Evolutionary conservation across 2,888 invertebrate genomes (phyloP).

Genomic region (Tetheella fluctuosa): DNA sequence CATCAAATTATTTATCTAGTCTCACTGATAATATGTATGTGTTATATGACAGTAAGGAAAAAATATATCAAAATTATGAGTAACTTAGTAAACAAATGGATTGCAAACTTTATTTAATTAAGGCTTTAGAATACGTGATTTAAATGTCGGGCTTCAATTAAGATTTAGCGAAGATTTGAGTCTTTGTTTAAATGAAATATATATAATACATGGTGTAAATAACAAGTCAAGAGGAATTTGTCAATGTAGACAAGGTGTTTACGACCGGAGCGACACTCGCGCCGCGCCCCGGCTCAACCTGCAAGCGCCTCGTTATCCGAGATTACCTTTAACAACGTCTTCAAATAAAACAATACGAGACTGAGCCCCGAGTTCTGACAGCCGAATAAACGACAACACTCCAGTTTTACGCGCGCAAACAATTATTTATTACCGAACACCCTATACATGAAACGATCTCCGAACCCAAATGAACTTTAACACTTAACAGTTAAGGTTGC

Average conservation of each 20-base stretch:
- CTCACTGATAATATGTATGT: too few species aligned
- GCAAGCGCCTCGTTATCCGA: slow-evolving; percentile 63
- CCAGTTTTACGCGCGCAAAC: slow-evolving; percentile 80
- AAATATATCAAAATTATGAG: too few species aligned
- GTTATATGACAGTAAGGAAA: too few species aligned
- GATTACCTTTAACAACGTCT: slow-evolving; percentile 67
- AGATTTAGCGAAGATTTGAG: not conserved
- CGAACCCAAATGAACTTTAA: slow-evolving; percentile 53
- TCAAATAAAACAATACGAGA: slow-evolving; percentile 64
- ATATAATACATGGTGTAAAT: not conserved
- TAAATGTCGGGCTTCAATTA: too few species aligned
- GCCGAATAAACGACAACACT: slow-evolving; percentile 67
- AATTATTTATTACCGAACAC: slow-evolving; percentile 81
- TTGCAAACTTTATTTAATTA: too few species aligned
- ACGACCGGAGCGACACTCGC: slow-evolving; percentile 34
- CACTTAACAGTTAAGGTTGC: slow-evolving; percentile 39
- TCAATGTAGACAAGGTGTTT: slow-evolving; percentile 46
- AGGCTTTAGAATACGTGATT: too few species aligned
- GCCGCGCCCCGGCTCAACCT: not conserved
- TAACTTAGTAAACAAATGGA: too few species aligned
- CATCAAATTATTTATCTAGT: too few species aligned
- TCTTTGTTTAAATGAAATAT: not conserved
- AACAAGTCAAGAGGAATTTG: slow-evolving; percentile 23
- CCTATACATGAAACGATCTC: slow-evolving; percentile 44
- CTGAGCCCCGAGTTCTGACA: slow-evolving; percentile 56